These are phyloP conservation scores for Scyliorhinus canicula DNA, from an alignment of 2,797 vertebrate genomes.

Conservation along the genomic window DNA sequence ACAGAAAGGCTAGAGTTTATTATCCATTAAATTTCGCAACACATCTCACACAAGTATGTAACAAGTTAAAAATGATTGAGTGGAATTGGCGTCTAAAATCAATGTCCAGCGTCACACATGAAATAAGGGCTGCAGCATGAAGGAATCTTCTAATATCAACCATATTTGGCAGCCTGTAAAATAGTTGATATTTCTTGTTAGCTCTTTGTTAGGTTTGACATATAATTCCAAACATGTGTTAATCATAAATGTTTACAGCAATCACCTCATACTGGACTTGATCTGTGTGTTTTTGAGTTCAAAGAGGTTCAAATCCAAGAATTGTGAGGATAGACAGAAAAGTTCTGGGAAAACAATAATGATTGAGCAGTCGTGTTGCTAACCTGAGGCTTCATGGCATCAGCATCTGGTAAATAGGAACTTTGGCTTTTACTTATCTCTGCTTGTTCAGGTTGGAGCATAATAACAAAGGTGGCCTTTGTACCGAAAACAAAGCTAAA, in stretches of 20 bases:
- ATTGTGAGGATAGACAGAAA: not conserved
- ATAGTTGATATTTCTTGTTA: slow-evolving; percentile 5
- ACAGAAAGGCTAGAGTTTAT: not conserved
- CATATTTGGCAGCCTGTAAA: not conserved
- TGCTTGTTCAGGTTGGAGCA: not conserved
- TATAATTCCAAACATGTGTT: slow-evolving; percentile 22
- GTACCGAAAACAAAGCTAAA: not conserved
- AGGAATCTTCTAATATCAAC: not conserved
- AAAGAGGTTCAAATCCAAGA: not conserved
- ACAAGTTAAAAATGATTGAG: not conserved
- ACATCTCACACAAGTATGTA: not conserved
- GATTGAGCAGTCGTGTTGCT: no score
- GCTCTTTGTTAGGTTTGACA: not conserved
- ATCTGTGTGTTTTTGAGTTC: not conserved
- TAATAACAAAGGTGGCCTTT: not conserved
- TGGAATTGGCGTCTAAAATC: no score
- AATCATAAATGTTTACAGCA: slow-evolving; percentile 16
- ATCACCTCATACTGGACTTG: not conserved
- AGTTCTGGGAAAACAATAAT: slow-evolving; percentile 20
- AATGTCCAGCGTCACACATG: not conserved
- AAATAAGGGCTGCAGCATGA: not conserved
- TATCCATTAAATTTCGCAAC: not conserved
- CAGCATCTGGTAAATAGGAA: not conserved
- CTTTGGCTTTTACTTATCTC: not conserved
- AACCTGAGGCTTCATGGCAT: not conserved